These are phyloP conservation scores for Dendrocincla fuliginosa DNA, from an alignment of 2,797 vertebrate genomes.

Conservation along the genomic window DNA sequence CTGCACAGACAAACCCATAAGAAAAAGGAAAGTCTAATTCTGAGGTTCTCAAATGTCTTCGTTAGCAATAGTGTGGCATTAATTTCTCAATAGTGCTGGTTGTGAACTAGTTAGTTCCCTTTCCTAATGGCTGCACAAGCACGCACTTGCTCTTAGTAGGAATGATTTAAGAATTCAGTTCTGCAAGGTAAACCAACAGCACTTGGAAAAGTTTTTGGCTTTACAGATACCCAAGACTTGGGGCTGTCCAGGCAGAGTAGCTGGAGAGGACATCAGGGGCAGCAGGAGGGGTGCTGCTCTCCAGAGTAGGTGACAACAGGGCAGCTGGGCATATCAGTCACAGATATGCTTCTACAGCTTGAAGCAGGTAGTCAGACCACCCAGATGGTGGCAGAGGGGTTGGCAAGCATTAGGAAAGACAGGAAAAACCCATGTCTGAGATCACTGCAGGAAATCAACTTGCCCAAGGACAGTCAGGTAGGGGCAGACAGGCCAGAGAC, in stretches of 20 bases:
- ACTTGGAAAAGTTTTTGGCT: not conserved
- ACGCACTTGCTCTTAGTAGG: not conserved
- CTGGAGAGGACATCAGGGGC: not conserved
- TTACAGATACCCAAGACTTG: not conserved
- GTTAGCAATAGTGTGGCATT: not conserved
- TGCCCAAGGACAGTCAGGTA: too few relatives aligned
- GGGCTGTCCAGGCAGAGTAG: not conserved
- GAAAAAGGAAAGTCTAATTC: not conserved
- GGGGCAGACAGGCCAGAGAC: accelerated
- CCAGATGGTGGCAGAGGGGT: accelerated
- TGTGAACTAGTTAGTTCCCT: not conserved
- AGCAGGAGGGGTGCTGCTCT: not conserved
- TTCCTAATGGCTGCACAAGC: not conserved
- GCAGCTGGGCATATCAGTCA: accelerated
- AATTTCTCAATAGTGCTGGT: not conserved
- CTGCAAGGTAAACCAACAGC: not conserved
- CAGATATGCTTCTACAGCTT: accelerated
- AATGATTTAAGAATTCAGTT: not conserved
- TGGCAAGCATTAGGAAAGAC: accelerated
- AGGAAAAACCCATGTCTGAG: accelerated
- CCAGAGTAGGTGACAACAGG: accelerated
- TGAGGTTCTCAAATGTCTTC: not conserved
- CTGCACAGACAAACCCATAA: not conserved
- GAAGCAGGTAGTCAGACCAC: not conserved
- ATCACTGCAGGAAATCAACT: not conserved